phyloP scores from a whole-genome alignment of 2,888 invertebrate species.

The Eilema sororculum region DNA sequence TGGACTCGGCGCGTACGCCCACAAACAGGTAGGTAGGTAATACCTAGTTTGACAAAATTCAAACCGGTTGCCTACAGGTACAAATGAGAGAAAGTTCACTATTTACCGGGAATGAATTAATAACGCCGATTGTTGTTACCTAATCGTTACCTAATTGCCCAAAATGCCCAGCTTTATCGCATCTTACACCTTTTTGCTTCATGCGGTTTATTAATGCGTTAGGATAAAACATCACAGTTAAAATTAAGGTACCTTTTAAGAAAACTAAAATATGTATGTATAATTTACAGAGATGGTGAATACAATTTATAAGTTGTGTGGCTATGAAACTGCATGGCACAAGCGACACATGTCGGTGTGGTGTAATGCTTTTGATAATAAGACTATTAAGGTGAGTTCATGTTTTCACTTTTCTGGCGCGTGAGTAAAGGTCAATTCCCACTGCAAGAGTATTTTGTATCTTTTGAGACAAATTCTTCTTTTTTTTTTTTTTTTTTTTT shows the following conservation, averaged over 20 bases:
- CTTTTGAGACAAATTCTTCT: too few relatives aligned
- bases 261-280: constrained; percentile 6
- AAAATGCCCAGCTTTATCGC: background rate
- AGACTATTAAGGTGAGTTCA: constrained; percentile 81
- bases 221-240: background rate
- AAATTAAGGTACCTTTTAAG: background rate
- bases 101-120: background rate
- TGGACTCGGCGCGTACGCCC: too few relatives aligned
- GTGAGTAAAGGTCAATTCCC: background rate
- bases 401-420: background rate
- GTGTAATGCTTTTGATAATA: constrained; percentile 91
- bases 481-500: too few relatives aligned
- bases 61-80: too few relatives aligned
- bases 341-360: constrained; percentile 90
- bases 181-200: background rate
- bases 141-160: too few relatives aligned
- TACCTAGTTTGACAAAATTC: too few relatives aligned
- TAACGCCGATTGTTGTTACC: background rate
- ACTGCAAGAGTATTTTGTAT: too few relatives aligned
- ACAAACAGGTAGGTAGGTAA: too few relatives aligned
- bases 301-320: constrained; percentile 91
- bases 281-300: constrained; percentile 84
- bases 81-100: background rate
- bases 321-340: constrained; percentile 94
- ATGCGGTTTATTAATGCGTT: background rate